Percentiles rank a stretch among this genome's conserved stretches.
phyloP scores from a whole-genome alignment of 2,797 vertebrate species.

The Poeciliopsis turneri region DNA sequence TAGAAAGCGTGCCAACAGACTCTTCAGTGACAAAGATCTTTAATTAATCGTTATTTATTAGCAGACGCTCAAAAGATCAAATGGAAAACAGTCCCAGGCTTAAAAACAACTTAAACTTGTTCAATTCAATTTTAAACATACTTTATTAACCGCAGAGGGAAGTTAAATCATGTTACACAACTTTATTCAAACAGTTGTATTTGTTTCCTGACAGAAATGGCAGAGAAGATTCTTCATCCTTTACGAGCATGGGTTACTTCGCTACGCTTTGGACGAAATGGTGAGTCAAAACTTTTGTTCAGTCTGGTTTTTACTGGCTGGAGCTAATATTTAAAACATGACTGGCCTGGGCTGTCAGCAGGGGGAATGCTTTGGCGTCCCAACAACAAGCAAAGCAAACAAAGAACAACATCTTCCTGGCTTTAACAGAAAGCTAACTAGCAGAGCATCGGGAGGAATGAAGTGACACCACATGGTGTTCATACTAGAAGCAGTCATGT shows the following conservation, averaged over 20 bases:
- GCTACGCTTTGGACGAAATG: slow-evolving; percentile 97
- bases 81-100: neutral
- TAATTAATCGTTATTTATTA: neutral
- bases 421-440: slow-evolving; percentile 26
- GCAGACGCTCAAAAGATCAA: neutral
- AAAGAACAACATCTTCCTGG: neutral
- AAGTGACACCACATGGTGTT: slow-evolving; percentile 51
- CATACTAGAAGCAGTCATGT: slow-evolving; percentile 60
- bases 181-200: neutral
- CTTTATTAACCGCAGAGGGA: neutral
- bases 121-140: neutral
- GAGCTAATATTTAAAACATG: slow-evolving; percentile 2
- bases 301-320: neutral
- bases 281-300: slow-evolving; percentile 78
- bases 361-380: neutral
- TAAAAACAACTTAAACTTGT: neutral
- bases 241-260: slow-evolving; percentile 94
- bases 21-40: slow-evolving; percentile 37
- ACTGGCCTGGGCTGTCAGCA: neutral
- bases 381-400: neutral
- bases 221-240: slow-evolving; percentile 98
- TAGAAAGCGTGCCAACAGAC: slow-evolving; percentile 15
- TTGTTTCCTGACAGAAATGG: slow-evolving; percentile 89
- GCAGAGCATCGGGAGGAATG: slow-evolving; percentile 46
- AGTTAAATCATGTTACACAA: neutral